Evolutionary conservation across 2,888 invertebrate genomes (phyloP), one percentile per base, ranked within the genome.

Genomic region (Amiota communis): DNA sequence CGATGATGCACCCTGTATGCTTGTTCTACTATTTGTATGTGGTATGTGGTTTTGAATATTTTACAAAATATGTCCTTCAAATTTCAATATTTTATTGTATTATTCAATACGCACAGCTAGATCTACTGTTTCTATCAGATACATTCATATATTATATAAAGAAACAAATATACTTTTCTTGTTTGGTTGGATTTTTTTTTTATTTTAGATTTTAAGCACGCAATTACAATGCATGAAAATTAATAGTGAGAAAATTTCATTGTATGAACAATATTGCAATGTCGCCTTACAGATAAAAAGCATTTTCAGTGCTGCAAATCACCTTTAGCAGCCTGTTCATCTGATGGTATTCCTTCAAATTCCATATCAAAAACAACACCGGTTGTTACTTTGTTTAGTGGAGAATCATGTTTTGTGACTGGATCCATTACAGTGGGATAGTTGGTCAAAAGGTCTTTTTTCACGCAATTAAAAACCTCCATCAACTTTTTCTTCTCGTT

Each of bases 361-460:
- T 23, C 53, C 72, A 76, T 78, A 75, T 73, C 80, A 77, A 74
- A 77, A 82, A 85, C 82, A 82, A 72, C 78, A 81, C 78, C 80
- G 78, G 80, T 86, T 85, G 1, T n/a, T n/a, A n/a, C n/a, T n/a
- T n/a, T n/a, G n/a, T n/a, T n/a, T n/a, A n/a, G n/a, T n/a, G n/a
- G n/a, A n/a, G n/a, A n/a, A n/a, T n/a, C n/a, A n/a, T n/a, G n/a
- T n/a, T n/a, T n/a, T n/a, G n/a, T n/a, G n/a, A n/a, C n/a, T n/a
- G n/a, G n/a, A n/a, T n/a, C n/a, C n/a, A n/a, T n/a, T n/a, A n/a
- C n/a, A n/a, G n/a, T n/a, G n/a, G n/a, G n/a, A n/a, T n/a, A n/a
- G n/a, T n/a, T n/a, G n/a, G n/a, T n/a, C n/a, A n/a, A n/a, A n/a
- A n/a, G n/a, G n/a, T n/a, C n/a, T n/a, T n/a, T n/a, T n/a, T n/a